Conservation (phyloP, 1,140 invertebrate genomes). For the Dufourea novaeangliae region DNA sequence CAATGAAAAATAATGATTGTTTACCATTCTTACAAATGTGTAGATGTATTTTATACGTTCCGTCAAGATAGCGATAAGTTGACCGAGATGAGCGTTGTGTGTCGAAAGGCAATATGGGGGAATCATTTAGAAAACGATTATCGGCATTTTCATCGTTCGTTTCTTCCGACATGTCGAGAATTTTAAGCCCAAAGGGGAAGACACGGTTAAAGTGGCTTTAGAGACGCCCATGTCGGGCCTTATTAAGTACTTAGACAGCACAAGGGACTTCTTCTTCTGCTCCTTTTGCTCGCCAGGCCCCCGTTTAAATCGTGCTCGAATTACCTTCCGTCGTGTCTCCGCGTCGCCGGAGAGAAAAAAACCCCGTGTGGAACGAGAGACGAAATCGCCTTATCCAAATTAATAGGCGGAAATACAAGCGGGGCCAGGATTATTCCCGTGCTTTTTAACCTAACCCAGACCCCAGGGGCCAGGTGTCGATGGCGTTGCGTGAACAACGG, state of each 20-base stretch:
- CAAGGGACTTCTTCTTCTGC: conserved; percentile 45
- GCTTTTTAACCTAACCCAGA: conserved; percentile 54
- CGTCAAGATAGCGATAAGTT: neutral
- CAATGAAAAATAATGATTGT: too few species aligned
- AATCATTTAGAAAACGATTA: conserved; percentile 37
- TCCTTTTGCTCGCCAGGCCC: conserved; percentile 27
- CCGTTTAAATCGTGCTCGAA: conserved; percentile 62
- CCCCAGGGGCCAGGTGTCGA: conserved; percentile 38
- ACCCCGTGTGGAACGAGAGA: conserved; percentile 24
- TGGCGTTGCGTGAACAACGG: conserved; percentile 8
- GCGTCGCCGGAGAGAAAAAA: conserved; percentile 5
- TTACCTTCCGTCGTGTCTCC: conserved; percentile 51
- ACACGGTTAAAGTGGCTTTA: conserved; percentile 57
- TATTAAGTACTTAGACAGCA: conserved; percentile 68
- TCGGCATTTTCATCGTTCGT: conserved; percentile 19
- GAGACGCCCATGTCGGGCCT: conserved; percentile 53
- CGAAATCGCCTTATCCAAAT: conserved; percentile 73
- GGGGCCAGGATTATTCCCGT: conserved; percentile 52
- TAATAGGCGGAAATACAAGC: conserved; percentile 70
- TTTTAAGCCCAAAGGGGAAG: conserved; percentile 58
- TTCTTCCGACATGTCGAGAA: conserved; percentile 51
- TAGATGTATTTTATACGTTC: neutral
- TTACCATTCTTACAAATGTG: too few species aligned
- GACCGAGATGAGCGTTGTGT: neutral
- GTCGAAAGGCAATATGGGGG: too few species aligned